Evolutionary conservation across 1,140 invertebrate genomes (phyloP).

Genomic region (Heliconius congener): DNA sequence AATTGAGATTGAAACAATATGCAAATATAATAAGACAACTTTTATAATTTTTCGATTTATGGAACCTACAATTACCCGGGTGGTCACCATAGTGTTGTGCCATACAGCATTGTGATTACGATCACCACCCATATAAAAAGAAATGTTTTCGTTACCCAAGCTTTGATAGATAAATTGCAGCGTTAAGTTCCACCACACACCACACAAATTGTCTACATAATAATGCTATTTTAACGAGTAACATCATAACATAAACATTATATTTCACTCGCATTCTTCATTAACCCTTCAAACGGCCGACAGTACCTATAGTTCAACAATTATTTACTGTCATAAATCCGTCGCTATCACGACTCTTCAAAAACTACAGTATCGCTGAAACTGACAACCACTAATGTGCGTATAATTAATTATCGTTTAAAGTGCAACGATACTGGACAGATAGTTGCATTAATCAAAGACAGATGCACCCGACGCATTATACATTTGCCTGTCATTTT

Average conservation of each 20-base stretch:
- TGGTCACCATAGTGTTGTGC: too few relatives aligned
- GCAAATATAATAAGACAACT: too few relatives aligned
- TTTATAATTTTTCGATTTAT: too few relatives aligned
- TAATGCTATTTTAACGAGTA: too few relatives aligned
- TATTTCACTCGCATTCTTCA: background rate
- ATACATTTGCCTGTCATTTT: background rate
- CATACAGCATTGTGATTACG: too few relatives aligned
- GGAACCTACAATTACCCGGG: too few relatives aligned
- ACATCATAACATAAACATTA: background rate
- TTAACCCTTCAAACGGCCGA: background rate
- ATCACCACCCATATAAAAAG: too few relatives aligned
- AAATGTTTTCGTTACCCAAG: too few relatives aligned
- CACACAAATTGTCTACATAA: background rate
- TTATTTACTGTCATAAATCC: constrained; percentile 11
- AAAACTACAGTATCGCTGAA: background rate
- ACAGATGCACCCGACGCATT: constrained; percentile 4
- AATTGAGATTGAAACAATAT: too few relatives aligned
- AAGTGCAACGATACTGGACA: constrained; percentile 13
- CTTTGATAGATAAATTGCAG: too few relatives aligned
- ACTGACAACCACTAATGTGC: constrained; percentile 11
- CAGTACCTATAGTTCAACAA: background rate
- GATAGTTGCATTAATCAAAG: constrained; percentile 12
- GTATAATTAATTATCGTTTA: constrained; percentile 5
- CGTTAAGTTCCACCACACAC: background rate
- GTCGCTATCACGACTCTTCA: background rate